These are phyloP conservation scores for Varecia variegata DNA, from an alignment of 2,797 vertebrate genomes.

Conservation along the genomic window DNA sequence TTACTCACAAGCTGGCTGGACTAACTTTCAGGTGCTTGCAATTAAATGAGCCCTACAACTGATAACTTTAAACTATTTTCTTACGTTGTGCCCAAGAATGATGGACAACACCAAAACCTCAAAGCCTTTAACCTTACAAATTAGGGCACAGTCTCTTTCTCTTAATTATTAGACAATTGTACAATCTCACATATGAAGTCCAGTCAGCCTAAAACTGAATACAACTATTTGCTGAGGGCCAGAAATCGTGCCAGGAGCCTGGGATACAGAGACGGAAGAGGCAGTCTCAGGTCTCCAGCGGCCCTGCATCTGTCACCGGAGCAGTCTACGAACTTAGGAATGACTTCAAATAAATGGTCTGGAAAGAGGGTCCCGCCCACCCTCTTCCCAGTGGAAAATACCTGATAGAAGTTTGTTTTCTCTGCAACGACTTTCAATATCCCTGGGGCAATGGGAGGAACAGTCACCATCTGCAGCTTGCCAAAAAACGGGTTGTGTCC, in stretches of 20 bases:
- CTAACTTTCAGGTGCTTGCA: background rate
- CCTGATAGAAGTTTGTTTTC: conserved; percentile 96
- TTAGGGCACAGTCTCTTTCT: background rate
- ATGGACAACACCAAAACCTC: background rate
- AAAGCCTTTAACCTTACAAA: background rate
- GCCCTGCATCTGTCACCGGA: rapidly evolving
- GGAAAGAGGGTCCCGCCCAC: background rate
- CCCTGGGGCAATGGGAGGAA: conserved; percentile 92
- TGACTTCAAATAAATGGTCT: background rate
- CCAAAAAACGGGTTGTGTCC: conserved; percentile 91
- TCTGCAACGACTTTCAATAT: conserved; percentile 90
- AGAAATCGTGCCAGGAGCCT: background rate
- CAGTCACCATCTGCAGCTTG: conserved; percentile 95
- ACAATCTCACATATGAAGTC: background rate
- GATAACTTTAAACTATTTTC: background rate
- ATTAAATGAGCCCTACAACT: background rate
- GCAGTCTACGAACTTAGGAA: background rate
- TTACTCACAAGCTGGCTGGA: background rate
- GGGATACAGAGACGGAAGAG: background rate
- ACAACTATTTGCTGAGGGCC: background rate
- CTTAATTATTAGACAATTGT: background rate
- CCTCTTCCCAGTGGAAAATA: conserved; percentile 48
- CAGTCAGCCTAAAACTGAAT: background rate
- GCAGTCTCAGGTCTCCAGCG: background rate
- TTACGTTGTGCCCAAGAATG: background rate